Base-by-base conservation (phyloP, 92 coral and sea anemone genomes). In the Nematostella vectensis region DNA sequence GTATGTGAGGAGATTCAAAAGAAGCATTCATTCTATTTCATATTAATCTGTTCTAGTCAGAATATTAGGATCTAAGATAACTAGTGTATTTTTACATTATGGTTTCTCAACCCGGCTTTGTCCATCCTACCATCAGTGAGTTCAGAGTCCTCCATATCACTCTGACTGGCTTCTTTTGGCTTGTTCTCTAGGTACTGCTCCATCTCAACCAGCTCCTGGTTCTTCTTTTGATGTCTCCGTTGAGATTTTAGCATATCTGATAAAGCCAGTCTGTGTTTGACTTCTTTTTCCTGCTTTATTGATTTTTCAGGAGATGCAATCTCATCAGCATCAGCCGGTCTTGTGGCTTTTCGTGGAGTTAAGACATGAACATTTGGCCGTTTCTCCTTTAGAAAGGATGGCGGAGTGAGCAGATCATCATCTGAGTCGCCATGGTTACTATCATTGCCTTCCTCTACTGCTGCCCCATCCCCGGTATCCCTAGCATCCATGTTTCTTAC, bases 391-490 rank as follows among this genome's bases (percentile, higher is more conserved):
- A 89, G 62, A 70, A 82, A 80, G 29, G 71, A 61, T 58, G 95
- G 87, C 1, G 86, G 88, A 0, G 68, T 69, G 28, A 89, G 85
- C 26, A 85, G 64, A 24, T 85, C 97, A 55, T 89, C 95, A 40
- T 86, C 94, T 1, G 88, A 86, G 4, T 76, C 83, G n/a, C n/a
- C n/a, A n/a, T n/a, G n/a, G n/a, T n/a, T n/a, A 47, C 65, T 68
- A 50, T 58, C 62, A 17, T 42, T 24, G n/a, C n/a, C n/a, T n/a
- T n/a, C n/a, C n/a, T n/a, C n/a, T n/a, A n/a, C n/a, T n/a, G n/a
- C n/a, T n/a, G n/a, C n/a, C n/a, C n/a, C n/a, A n/a, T n/a, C n/a
- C n/a, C n/a, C n/a, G n/a, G n/a, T n/a, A n/a, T n/a, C n/a, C n/a
- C n/a, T n/a, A n/a, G n/a, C n/a, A n/a, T n/a, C n/a, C n/a, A n/a